Conservation (phyloP, 2,888 invertebrate genomes). For the Idaea straminata region DNA sequence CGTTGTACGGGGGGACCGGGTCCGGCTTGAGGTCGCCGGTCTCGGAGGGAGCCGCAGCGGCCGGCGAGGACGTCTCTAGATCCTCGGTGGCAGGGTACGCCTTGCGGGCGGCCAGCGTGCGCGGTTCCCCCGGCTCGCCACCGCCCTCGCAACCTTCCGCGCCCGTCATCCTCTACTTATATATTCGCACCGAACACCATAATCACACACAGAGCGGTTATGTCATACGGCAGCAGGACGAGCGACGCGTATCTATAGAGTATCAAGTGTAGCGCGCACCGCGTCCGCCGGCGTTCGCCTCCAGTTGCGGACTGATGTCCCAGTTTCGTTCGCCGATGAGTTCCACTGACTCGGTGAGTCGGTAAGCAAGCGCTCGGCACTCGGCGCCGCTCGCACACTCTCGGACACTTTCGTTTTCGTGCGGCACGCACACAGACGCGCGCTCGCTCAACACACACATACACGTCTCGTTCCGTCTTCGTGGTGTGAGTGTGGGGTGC, state of each 20-base stretch:
- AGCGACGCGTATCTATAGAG: slow-evolving; percentile 29
- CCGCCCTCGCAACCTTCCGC: slow-evolving; percentile 66
- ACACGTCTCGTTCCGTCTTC: slow-evolving; percentile 25
- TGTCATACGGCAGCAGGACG: slow-evolving; percentile 71
- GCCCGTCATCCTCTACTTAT: slow-evolving; percentile 69
- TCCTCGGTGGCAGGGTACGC: slow-evolving; percentile 62
- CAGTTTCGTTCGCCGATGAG: slow-evolving; percentile 78
- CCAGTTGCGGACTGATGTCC: slow-evolving; percentile 82
- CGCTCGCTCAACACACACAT: slow-evolving; percentile 20
- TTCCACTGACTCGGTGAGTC: slow-evolving; percentile 79
- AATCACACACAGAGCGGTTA: slow-evolving; percentile 70
- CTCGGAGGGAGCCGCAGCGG: slow-evolving; percentile 9
- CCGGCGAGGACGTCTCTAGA: slow-evolving; percentile 31
- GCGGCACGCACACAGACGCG: slow-evolving; percentile 52
- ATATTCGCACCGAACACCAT: slow-evolving; percentile 69
- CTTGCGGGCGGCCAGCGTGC: slow-evolving; percentile 76
- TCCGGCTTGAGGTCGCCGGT: slow-evolving; percentile 19
- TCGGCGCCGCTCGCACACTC: slow-evolving; percentile 73
- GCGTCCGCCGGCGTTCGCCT: slow-evolving; percentile 74
- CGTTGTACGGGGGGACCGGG: background rate
- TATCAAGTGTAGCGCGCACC: slow-evolving; percentile 40
- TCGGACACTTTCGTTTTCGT: slow-evolving; percentile 81
- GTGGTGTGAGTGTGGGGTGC: slow-evolving; percentile 21
- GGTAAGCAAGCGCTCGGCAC: slow-evolving; percentile 76
- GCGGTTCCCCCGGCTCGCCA: slow-evolving; percentile 69